Evolutionary conservation across 2,797 vertebrate species (phyloP), one percentile per base, ranked within the genome.

Genomic region (Delichon dasypus): DNA sequence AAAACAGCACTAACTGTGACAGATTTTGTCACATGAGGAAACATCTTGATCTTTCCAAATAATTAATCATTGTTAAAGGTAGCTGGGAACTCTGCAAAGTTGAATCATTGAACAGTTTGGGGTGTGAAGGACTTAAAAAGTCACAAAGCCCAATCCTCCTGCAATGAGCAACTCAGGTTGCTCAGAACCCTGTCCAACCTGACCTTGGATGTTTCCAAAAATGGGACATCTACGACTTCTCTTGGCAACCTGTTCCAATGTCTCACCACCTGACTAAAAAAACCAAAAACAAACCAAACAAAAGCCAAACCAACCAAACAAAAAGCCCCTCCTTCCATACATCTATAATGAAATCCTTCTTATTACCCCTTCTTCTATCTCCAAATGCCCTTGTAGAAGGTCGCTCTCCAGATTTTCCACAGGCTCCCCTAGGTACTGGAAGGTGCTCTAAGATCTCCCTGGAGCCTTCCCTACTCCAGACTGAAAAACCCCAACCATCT

Each of bases 181-280:
- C 58, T 83, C 25, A 65, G 51, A 65, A n/a, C 13, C n/a, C 65
- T 15, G 12, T 23, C 21, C 45, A 71, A 47, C 51, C 45, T 20
- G n/a, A 57, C 25, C 11, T 5, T 51, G 25, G 76, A 30, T 32
- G 45, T 47, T 71, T 45, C n/a, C 38, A 51, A n/a, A 42, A n/a
- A 47, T 45, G 45, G 38, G 17, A 68, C 4, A 45, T 30, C 36
- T 7, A 51, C 20, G n/a, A 20, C 9, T 38, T 53, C 38, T 58
- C 10, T 65, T n/a, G 25, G 29, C 17, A 83, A 71, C 25, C 27
- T 71, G n/a, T 11, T 70, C 20, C 34, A 54, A 11, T 16, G 22
- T 29, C 64, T 75, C 36, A 44, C 16, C 0, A 1, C 3, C 5
- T 3, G 2, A 36, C 0, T 36, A 42, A 18, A 55, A 62, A 62